phyloP scores from a whole-genome alignment of 2,888 invertebrate species.

The Geophilus truncorum region DNA sequence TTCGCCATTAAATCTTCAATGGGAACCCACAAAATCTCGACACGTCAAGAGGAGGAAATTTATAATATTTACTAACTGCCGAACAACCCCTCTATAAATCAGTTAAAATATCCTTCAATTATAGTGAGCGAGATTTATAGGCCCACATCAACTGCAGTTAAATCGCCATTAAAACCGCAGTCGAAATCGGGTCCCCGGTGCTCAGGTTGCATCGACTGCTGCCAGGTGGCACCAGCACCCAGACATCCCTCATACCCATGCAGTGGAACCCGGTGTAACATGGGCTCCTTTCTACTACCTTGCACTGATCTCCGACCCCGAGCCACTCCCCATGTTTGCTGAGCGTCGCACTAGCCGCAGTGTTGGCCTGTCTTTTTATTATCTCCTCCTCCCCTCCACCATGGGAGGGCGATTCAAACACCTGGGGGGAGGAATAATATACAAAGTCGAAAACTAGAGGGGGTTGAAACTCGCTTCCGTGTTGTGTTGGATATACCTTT shows the following conservation, averaged over 20 bases:
- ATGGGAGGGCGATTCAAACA: conserved; percentile 8
- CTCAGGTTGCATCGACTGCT: neutral
- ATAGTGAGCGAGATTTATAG: neutral
- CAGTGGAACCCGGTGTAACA: too few relatives aligned
- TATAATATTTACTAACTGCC: neutral
- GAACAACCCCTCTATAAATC: neutral
- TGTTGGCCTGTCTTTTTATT: neutral
- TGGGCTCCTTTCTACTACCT: neutral
- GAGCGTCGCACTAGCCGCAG: neutral
- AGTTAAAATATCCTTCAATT: conserved; percentile 13
- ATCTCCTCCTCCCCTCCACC: neutral
- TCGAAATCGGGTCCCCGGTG: neutral
- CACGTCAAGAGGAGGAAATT: neutral
- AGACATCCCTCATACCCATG: too few relatives aligned
- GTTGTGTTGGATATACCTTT: neutral
- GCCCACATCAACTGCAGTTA: conserved; percentile 3
- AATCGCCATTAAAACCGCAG: neutral
- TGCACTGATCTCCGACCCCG: neutral
- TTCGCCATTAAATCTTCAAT: neutral
- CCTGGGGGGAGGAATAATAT: conserved; percentile 4
- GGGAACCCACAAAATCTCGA: neutral
- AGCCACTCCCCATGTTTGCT: neutral
- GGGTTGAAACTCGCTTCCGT: neutral
- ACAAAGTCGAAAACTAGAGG: conserved; percentile 2
- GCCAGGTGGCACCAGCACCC: neutral